Conservation (phyloP, 2,888 invertebrate genomes). For the Campoletis raptor region DNA sequence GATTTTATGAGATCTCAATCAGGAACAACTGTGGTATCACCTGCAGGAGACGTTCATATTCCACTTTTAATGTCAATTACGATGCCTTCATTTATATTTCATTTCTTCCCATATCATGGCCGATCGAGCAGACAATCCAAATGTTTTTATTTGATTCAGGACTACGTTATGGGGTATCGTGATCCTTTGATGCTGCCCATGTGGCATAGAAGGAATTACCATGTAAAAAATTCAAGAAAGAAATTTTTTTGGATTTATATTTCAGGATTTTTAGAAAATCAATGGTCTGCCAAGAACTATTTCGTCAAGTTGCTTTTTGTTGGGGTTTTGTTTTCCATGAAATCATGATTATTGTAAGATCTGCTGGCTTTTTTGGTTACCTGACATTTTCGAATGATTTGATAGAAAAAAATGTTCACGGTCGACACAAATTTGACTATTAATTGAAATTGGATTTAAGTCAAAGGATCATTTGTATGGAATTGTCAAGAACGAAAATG, state of each 20-base stretch:
- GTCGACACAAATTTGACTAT: too few species aligned
- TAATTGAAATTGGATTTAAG: too few species aligned
- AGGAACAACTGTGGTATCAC: constrained; percentile 17
- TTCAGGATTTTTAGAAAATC: background rate
- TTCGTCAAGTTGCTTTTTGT: background rate
- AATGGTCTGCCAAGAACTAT: background rate
- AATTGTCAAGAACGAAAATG: constrained; percentile 18
- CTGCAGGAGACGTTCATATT: background rate
- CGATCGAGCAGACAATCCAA: background rate
- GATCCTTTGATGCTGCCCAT: background rate
- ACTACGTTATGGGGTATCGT: background rate
- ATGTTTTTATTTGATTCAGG: background rate
- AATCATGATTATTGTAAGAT: too few species aligned
- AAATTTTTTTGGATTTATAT: background rate
- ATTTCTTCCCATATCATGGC: background rate
- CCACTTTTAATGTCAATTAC: background rate
- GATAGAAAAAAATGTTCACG: too few species aligned
- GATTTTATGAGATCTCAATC: background rate
- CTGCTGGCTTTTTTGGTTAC: background rate
- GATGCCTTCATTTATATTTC: background rate
- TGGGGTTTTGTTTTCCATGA: too few species aligned
- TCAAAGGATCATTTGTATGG: background rate
- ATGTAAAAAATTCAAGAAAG: background rate
- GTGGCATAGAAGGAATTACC: background rate
- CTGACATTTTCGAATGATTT: background rate